Conservation (phyloP, 2,888 invertebrate species). For the Tinea pellionella region DNA sequence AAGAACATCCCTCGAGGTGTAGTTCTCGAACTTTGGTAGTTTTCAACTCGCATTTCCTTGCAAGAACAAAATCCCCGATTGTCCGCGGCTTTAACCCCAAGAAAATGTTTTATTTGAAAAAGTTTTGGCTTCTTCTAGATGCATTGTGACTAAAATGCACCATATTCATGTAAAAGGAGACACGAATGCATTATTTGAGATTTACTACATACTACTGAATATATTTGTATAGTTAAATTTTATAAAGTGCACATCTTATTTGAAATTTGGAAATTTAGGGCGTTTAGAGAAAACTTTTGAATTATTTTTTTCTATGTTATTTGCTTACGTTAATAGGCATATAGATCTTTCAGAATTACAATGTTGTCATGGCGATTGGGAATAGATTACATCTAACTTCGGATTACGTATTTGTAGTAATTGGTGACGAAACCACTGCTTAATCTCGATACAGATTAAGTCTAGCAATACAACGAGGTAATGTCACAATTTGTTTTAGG, state of each 20-base stretch:
- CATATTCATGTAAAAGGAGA: not conserved
- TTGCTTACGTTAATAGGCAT: too few relatives aligned
- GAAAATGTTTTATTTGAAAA: conserved; percentile 11
- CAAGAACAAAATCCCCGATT: conserved; percentile 13
- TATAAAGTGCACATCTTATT: not conserved
- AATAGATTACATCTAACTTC: too few relatives aligned
- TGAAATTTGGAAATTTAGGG: too few relatives aligned
- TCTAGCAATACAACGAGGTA: too few relatives aligned
- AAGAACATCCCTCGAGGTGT: conserved; percentile 10
- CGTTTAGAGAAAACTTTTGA: too few relatives aligned
- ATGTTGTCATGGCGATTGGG: too few relatives aligned
- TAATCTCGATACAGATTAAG: too few relatives aligned
- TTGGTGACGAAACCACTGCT: too few relatives aligned
- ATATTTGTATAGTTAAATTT: not conserved
- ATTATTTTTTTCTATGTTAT: too few relatives aligned
- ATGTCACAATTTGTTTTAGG: too few relatives aligned
- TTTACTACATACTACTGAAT: not conserved
- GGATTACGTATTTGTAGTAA: too few relatives aligned
- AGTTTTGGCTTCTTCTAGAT: not conserved
- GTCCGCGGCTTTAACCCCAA: conserved; percentile 5
- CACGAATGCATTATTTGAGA: not conserved
- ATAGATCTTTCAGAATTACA: too few relatives aligned
- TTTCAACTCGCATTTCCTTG: conserved; percentile 12
- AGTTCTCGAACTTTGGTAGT: conserved; percentile 10
- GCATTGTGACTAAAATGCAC: conserved; percentile 12